Evolutionary conservation across 1,140 invertebrate genomes (phyloP).

Genomic region (Andricus grossulariae): DNA sequence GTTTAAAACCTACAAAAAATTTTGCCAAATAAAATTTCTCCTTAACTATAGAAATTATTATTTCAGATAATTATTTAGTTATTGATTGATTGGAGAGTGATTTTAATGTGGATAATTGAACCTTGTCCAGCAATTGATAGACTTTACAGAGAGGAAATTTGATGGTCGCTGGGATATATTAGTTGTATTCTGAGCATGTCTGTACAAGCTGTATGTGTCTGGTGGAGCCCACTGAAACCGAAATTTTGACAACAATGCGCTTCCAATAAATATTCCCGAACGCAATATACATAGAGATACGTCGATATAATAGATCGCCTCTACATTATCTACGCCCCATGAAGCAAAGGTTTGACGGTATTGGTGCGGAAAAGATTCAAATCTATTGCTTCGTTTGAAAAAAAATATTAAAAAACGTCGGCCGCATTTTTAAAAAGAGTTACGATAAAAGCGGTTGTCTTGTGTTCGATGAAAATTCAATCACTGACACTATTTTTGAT

Average conservation of each 20-base stretch:
- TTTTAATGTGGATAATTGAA: neutral
- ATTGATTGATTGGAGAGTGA: neutral
- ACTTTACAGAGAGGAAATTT: neutral
- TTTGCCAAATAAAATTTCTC: neutral
- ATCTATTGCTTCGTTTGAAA: slow-evolving; percentile 21
- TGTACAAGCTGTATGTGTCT: neutral
- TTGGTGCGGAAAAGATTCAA: slow-evolving; percentile 23
- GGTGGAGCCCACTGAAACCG: neutral
- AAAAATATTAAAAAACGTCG: slow-evolving; percentile 1
- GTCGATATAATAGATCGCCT: slow-evolving; percentile 16
- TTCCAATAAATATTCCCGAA: slow-evolving; percentile 14
- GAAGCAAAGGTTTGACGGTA: slow-evolving; percentile 18
- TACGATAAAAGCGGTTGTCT: too few relatives aligned
- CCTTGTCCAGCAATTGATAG: neutral
- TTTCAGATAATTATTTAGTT: slow-evolving; percentile 10
- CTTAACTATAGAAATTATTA: neutral
- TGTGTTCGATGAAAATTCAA: too few relatives aligned
- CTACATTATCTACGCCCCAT: slow-evolving; percentile 17
- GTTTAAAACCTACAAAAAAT: neutral
- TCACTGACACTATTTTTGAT: too few relatives aligned
- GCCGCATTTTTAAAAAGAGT: neutral
- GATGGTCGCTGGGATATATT: neutral
- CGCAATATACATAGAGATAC: slow-evolving; percentile 12
- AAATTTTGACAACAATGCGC: slow-evolving; percentile 22
- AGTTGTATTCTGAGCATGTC: slow-evolving; percentile 4